phyloP scores from a whole-genome alignment of 1,140 invertebrate genomes.

The Dendroctonus ponderosae region DNA sequence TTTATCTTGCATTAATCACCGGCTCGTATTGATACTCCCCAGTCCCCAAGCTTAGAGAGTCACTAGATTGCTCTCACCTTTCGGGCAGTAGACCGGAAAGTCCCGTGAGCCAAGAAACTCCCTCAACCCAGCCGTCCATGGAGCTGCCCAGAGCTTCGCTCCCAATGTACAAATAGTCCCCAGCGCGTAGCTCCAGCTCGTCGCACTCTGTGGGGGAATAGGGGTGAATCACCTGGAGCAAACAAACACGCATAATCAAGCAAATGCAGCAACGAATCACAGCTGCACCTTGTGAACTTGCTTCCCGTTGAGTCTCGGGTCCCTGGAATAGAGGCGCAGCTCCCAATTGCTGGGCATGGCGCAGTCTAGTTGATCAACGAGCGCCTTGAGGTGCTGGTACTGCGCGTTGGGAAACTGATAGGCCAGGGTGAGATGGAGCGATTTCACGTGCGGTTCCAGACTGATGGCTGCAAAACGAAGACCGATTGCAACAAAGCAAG shows the following conservation, averaged over 20 bases:
- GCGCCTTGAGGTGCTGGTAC: constrained; percentile 67
- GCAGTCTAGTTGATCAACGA: constrained; percentile 71
- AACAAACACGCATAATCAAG: too few relatives aligned
- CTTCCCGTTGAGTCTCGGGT: constrained; percentile 69
- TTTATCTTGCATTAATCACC: too few relatives aligned
- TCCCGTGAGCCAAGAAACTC: constrained; percentile 84
- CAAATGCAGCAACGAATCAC: not conserved
- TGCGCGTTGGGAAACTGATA: constrained; percentile 78
- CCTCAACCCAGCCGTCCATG: constrained; percentile 83
- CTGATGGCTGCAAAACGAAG: constrained; percentile 66
- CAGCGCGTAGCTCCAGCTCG: constrained; percentile 80
- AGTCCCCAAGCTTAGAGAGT: not conserved
- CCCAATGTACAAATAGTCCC: constrained; percentile 82
- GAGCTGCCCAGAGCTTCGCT: constrained; percentile 69
- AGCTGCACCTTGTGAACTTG: constrained; percentile 63
- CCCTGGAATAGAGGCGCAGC: constrained; percentile 80
- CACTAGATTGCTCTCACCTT: constrained; percentile 41
- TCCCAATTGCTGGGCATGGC: constrained; percentile 74
- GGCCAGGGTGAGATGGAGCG: constrained; percentile 81
- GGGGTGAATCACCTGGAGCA: constrained; percentile 69
- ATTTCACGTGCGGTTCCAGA: constrained; percentile 76
- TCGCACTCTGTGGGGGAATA: constrained; percentile 76
- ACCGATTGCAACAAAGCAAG: too few relatives aligned
- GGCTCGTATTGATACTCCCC: too few relatives aligned
- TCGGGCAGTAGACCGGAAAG: constrained; percentile 74